Evolutionary conservation across 2,797 vertebrate species (phyloP), one percentile per base, ranked within the genome.

Genomic region (Cheirogaleus major): DNA sequence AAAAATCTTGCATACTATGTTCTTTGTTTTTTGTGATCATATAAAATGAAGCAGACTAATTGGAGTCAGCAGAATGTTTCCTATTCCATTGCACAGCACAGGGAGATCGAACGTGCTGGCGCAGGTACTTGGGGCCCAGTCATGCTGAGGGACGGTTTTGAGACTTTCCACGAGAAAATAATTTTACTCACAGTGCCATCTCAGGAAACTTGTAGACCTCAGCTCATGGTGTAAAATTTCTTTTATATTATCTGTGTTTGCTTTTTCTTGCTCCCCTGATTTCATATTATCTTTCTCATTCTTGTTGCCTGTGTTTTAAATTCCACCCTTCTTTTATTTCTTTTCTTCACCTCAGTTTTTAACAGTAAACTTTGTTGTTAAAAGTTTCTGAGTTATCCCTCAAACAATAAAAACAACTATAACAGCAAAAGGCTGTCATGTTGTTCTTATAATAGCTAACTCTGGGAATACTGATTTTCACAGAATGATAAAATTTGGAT

Each of bases 271-370:
- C 17, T 72, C 15, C 65, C 57, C 41, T 67, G 27, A 76, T 41
- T 83, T 25, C 69, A 22, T 61, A 70, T 95, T 86, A 85, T 41
- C 13, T 86, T 86, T 86, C 84, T 90, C 23, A 91, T 70, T 87
- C 50, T 75, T 27, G 18, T 5, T 20, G 18, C 87, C 50, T 83
- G 1, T 61, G 35, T 48, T 89, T 95, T 95, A 72, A 87, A 55
- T 87, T 89, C 70, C 9, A 41, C 25, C 67, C 57, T 79, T 90
- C 18, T 59, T 70, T 67, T n/a, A 22, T 80, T 86, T 92, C 17
- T 88, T 85, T 61, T 81, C 14, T 4, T 92, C 18, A n/a, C 2
- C 32, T 83, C n/a, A 52, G 70, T n/a, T 94, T 96, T 89, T 79
- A 85, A 75, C 38, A 82, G 22, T 79, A 86, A 94, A 52, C 25